Percentiles rank a stretch among this genome's conserved stretches.
Evolutionary conservation across 2,888 invertebrate genomes (phyloP).

Genomic region (Sinopyrophorus schimmeli): DNA sequence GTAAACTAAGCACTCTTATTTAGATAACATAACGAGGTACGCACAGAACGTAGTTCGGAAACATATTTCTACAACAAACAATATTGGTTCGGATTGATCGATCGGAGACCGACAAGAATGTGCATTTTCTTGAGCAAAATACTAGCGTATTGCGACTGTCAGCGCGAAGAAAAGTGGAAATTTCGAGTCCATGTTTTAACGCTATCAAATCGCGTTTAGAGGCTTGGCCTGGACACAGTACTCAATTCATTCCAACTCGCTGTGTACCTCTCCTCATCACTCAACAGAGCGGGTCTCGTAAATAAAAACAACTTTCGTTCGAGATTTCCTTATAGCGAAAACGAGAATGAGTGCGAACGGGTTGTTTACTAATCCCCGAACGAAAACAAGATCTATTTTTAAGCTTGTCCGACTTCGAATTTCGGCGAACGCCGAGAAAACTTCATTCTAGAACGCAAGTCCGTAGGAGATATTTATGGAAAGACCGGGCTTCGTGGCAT

Average conservation of each 20-base stretch:
- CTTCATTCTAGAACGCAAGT: not conserved
- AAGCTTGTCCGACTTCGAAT: not conserved
- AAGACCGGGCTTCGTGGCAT: slow-evolving; percentile 10
- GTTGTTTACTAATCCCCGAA: not conserved
- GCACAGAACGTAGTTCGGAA: no score
- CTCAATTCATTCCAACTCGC: slow-evolving; percentile 35
- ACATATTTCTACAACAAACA: no score
- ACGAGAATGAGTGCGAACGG: not conserved
- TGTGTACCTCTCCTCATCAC: slow-evolving; percentile 24
- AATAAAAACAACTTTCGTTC: slow-evolving; percentile 12
- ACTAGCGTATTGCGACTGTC: slow-evolving; percentile 22
- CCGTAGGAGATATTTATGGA: slow-evolving; percentile 12
- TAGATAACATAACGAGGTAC: no score
- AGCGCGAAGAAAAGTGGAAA: slow-evolving; percentile 20
- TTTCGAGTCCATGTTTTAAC: slow-evolving; percentile 42
- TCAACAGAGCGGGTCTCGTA: not conserved
- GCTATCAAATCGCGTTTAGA: slow-evolving; percentile 44
- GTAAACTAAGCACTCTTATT: no score
- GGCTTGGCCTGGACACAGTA: slow-evolving; percentile 41
- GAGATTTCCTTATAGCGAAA: slow-evolving; percentile 11
- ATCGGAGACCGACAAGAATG: no score
- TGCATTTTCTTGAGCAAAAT: no score
- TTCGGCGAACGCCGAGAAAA: not conserved
- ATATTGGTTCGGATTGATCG: no score
- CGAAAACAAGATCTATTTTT: not conserved